phyloP scores from a whole-genome alignment of 1,140 invertebrate genomes.

The Leptestheria dahalacensis region DNA sequence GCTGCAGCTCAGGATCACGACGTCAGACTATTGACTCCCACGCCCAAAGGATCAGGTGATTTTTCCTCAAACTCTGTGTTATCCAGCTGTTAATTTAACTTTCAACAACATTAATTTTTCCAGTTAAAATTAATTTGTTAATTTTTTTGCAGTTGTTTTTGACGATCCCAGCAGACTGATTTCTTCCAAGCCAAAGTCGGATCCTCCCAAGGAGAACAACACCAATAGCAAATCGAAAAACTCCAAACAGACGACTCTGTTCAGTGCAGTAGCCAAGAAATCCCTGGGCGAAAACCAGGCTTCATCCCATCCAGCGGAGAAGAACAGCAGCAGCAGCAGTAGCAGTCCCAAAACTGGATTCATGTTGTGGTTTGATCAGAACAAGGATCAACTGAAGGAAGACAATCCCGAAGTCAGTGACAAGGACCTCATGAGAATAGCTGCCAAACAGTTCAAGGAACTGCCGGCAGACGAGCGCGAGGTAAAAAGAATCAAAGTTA shows the following conservation, averaged over 20 bases:
- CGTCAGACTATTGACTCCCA: neutral
- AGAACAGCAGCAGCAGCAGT: conserved; percentile 1
- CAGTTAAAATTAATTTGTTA: neutral
- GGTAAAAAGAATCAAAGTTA: neutral
- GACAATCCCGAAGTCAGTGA: conserved; percentile 37
- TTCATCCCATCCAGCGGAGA: neutral
- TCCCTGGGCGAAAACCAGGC: no score
- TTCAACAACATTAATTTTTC: no score
- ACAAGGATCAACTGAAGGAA: conserved; percentile 34
- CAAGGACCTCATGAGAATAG: conserved; percentile 35
- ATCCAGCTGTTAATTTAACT: no score
- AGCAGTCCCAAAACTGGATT: conserved; percentile 35
- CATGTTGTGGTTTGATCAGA: conserved; percentile 38
- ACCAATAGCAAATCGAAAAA: conserved; percentile 2
- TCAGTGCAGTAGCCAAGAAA: conserved; percentile 9
- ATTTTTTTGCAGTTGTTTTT: neutral
- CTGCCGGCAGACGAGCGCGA: neutral
- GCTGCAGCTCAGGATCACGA: neutral
- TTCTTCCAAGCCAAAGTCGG: neutral
- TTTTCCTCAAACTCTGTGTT: no score
- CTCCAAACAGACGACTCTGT: conserved; percentile 13
- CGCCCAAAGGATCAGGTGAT: neutral
- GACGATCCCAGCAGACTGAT: neutral
- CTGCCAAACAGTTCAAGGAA: conserved; percentile 30
- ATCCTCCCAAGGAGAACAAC: neutral